A percentile compares a stretch with the other conserved stretches of the same genome.
Conservation (phyloP, 2,797 vertebrate species). For the Pyrrhura leucotis region DNA sequence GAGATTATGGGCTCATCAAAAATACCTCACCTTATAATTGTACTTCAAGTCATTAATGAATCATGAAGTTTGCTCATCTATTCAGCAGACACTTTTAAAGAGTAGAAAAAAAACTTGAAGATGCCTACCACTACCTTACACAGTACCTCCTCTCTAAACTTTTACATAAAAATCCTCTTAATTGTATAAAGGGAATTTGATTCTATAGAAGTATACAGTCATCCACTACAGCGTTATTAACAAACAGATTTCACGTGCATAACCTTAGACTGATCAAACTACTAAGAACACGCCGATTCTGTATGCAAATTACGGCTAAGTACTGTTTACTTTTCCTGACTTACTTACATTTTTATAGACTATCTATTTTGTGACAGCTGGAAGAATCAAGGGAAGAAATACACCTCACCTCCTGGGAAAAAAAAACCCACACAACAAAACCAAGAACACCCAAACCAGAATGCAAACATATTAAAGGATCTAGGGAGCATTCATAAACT, state of each 20-base stretch:
- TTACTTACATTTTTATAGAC: not conserved
- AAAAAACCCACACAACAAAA: rapidly evolving
- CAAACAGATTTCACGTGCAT: not conserved
- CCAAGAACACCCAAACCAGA: not conserved
- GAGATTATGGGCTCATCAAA: not conserved
- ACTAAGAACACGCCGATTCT: rapidly evolving
- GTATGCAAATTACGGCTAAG: not conserved
- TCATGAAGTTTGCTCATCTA: not conserved
- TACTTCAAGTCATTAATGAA: not conserved
- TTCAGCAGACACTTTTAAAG: not conserved
- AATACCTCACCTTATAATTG: not conserved
- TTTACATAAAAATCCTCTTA: not conserved
- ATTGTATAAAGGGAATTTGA: not conserved
- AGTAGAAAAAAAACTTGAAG: not conserved
- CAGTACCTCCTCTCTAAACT: not conserved
- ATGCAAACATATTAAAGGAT: not conserved
- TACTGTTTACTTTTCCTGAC: not conserved
- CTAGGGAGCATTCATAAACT: not conserved
- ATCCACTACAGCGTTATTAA: not conserved
- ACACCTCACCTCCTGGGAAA: rapidly evolving
- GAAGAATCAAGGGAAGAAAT: not conserved
- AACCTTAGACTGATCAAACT: not conserved
- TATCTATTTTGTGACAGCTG: not conserved
- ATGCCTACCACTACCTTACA: not conserved
- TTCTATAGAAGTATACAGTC: not conserved